Evolutionary conservation across 2,888 invertebrate genomes (phyloP), one percentile per base, ranked within the genome.

Genomic region (Eupithecia inturbata): DNA sequence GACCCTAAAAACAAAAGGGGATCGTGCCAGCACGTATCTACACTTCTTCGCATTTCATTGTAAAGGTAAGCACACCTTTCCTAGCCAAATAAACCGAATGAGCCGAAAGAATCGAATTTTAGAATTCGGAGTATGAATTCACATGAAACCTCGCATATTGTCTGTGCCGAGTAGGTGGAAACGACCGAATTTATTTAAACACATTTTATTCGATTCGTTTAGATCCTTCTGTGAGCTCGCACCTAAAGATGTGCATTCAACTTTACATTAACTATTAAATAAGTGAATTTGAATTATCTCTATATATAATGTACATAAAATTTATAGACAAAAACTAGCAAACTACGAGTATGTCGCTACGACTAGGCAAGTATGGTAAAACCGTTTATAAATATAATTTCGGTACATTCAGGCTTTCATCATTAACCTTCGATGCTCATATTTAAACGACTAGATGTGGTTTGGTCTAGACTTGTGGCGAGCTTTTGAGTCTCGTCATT

Each of bases 391-490:
- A 68, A 74, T 64, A 71, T 39, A 74, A 71, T 57, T 68, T 64
- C 49, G 39, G 64, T 53, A 68, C 57, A 53, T 31, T 71, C 57
- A 63, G 62, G 31, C 75, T 73, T 73, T 73, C 69, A 70, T 73
- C 10, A 33, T 69, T 62, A 39, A 31, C 64, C 68, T 70, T 73
- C 72, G 63, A 68, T 70, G 62, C 45, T 53, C 49, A 72, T 75
- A 36, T 36, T 36, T 36, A 36, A 72, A n/a, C 19, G 45, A 26
- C 22, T 14, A 57, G 26, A 26, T 57, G 57, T 57, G 57, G 57
- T 57, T 26, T 26, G 12, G 57, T 57, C 57, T 57, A 57, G 57
- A 57, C 57, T 53, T 53, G 53, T 53, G 22, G 53, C 22, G 14
- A 57, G 26, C 26, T 57, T 57, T 57, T 57, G 26, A 26, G 57